Evolutionary conservation across 2,113 vertebrate species (phyloP).

Genomic region (Notothenia coriiceps): DNA sequence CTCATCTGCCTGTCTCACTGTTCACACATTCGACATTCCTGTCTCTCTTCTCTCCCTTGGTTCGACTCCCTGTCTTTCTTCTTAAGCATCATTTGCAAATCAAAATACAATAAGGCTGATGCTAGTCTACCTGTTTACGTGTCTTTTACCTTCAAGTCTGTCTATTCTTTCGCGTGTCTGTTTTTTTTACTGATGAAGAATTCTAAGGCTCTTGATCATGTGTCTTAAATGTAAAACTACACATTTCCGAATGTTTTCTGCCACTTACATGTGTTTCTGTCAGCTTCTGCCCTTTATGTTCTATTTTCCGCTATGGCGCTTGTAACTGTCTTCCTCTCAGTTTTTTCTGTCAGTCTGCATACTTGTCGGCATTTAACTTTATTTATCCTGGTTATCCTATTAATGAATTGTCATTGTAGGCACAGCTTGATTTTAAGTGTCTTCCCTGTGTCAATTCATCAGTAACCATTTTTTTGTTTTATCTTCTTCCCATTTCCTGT

Average conservation of each 20-base stretch:
- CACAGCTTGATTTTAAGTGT: conserved; percentile 39
- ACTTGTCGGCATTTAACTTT: conserved; percentile 29
- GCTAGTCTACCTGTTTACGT: not conserved
- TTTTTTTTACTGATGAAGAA: not conserved
- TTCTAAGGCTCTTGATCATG: not conserved
- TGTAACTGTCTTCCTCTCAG: conserved; percentile 6
- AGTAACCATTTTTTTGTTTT: not conserved
- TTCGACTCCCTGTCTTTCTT: conserved; percentile 3
- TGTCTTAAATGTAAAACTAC: conserved; percentile 16
- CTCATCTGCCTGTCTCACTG: conserved; percentile 19
- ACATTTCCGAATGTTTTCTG: not conserved
- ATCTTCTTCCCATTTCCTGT: not conserved
- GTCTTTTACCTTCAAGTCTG: conserved; percentile 19
- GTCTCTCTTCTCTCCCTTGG: conserved; percentile 7
- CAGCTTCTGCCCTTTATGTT: conserved; percentile 2
- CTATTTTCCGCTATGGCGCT: conserved; percentile 9
- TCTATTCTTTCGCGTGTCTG: not conserved
- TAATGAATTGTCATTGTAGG: conserved; percentile 14
- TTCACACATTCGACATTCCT: conserved; percentile 1
- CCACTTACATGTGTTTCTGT: not conserved
- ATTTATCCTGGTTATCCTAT: conserved; percentile 34
- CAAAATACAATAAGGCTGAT: not conserved
- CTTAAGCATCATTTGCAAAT: conserved; percentile 16
- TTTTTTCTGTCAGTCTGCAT: conserved; percentile 2
- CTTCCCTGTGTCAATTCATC: conserved; percentile 16